Evolutionary conservation across 1,140 invertebrate species (phyloP).

Genomic region (Ptiloglossa arizonensis): DNA sequence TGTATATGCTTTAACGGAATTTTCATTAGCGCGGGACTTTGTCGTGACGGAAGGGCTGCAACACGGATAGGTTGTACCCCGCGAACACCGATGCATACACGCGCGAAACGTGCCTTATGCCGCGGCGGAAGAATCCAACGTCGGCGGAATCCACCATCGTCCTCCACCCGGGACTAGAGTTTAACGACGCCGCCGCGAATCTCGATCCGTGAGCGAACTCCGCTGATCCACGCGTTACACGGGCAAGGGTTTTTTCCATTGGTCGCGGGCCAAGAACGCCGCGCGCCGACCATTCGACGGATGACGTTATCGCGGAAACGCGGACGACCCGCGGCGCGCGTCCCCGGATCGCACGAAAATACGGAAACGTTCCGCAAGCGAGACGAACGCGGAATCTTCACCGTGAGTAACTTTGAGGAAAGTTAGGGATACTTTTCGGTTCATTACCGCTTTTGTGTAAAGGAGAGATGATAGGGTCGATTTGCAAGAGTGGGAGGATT

Average conservation of each 20-base stretch:
- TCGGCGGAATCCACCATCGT: conserved; percentile 21
- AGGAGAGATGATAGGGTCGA: no score
- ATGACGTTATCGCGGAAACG: neutral
- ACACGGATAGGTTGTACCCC: conserved; percentile 64
- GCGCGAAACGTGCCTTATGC: conserved; percentile 36
- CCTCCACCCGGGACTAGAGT: neutral
- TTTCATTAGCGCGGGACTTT: conserved; percentile 77
- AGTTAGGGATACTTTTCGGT: no score
- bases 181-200: conserved; percentile 31
- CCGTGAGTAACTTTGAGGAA: neutral
- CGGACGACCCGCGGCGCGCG: neutral
- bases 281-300: conserved; percentile 6
- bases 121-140: conserved; percentile 7
- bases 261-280: no score
- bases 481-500: no score
- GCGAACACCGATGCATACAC: conserved; percentile 65
- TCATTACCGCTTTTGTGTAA: no score
- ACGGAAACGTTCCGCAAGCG: neutral
- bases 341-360: neutral
- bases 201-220: conserved; percentile 19
- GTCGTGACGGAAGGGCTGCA: conserved; percentile 75
- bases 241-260: neutral
- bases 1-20: conserved; percentile 72
- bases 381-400: neutral
- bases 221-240: neutral